Conservation (phyloP, 2,797 vertebrate species). For the Selene dorsalis region DNA sequence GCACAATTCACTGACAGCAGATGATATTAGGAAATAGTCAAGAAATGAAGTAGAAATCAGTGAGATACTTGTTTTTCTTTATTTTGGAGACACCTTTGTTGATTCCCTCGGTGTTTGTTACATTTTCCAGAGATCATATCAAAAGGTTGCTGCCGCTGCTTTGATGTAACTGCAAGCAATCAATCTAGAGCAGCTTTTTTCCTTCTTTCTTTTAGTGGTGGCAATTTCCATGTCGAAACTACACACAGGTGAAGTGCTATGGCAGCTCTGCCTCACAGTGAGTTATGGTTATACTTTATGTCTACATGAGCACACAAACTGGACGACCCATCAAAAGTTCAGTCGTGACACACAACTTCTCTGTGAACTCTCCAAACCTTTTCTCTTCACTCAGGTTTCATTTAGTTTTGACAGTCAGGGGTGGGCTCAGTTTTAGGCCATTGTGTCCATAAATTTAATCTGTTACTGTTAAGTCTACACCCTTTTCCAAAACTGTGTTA, state of each 20-base stretch:
- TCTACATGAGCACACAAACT: constrained; percentile 37
- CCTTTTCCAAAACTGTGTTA: constrained; percentile 69
- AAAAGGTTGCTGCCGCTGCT: not conserved
- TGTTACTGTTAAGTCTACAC: constrained; percentile 71
- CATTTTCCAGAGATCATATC: constrained; percentile 30
- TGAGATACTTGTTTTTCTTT: constrained; percentile 4
- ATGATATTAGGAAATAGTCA: not conserved
- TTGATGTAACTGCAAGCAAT: constrained; percentile 30
- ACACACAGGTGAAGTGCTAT: not conserved
- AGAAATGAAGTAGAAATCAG: constrained; percentile 10
- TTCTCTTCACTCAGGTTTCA: constrained; percentile 62
- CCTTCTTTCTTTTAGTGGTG: not conserved
- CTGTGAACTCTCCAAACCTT: constrained; percentile 58
- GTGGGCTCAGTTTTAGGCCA: constrained; percentile 61
- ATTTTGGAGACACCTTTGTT: constrained; percentile 13
- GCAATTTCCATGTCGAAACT: constrained; percentile 28
- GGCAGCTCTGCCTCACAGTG: constrained; percentile 12
- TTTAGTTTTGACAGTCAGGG: constrained; percentile 72
- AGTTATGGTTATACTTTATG: constrained; percentile 21
- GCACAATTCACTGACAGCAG: not conserved
- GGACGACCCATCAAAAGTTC: constrained; percentile 49
- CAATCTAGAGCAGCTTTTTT: constrained; percentile 13
- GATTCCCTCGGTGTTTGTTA: not conserved
- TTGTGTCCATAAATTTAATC: constrained; percentile 72
- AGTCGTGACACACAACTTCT: constrained; percentile 51